Percentiles rank a stretch among this genome's conserved stretches.
Conservation (phyloP, 2,888 invertebrate genomes). For the Drosophila pegasa region DNA sequence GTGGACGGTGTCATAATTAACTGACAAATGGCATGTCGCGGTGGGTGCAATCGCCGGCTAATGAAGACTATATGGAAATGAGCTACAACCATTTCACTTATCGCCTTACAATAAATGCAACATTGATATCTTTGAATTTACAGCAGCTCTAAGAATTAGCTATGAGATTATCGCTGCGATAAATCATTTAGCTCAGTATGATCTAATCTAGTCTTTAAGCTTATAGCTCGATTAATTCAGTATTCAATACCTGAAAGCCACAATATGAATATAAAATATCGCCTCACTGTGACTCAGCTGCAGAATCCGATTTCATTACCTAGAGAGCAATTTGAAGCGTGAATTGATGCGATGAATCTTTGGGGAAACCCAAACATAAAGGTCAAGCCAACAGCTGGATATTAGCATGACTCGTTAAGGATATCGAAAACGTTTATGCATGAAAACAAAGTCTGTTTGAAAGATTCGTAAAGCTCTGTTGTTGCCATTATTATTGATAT, state of each 20-base stretch:
- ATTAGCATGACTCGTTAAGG: constrained; percentile 2
- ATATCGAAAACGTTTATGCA: neutral
- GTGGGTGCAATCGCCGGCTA: constrained; percentile 42
- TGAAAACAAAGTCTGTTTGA: neutral
- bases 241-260: neutral
- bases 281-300: neutral
- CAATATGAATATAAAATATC: neutral
- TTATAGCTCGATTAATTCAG: neutral
- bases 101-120: constrained; percentile 10
- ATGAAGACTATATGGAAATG: constrained; percentile 39
- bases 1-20: constrained; percentile 68
- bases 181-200: too few species aligned
- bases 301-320: neutral
- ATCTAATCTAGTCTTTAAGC: neutral
- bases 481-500: neutral
- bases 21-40: constrained; percentile 53
- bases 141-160: neutral
- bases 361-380: constrained; percentile 3
- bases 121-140: neutral
- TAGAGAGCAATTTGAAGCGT: neutral
- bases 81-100: constrained; percentile 17
- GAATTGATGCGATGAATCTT: constrained; percentile 3
- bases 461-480: neutral
- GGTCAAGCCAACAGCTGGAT: constrained; percentile 3
- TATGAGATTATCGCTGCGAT: constrained; percentile 1